Evolutionary conservation across 1,140 invertebrate genomes (phyloP).

Genomic region (Plutomurus gul): DNA sequence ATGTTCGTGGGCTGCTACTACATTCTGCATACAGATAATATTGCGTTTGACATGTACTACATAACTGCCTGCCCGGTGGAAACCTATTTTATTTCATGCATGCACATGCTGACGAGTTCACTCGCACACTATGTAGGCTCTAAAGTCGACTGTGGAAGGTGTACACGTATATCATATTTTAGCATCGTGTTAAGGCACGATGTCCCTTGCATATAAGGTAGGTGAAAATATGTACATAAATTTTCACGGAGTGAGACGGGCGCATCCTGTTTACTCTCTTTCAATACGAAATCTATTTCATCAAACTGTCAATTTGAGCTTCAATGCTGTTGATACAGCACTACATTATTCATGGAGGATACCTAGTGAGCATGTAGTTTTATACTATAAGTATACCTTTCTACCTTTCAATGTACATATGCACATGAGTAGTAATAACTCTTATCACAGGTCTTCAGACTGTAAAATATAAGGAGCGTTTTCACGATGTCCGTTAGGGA

Average conservation of each 20-base stretch:
- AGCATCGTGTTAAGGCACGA: no score
- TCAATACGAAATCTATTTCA: slow-evolving; percentile 19
- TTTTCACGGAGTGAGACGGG: background rate
- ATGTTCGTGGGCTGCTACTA: background rate
- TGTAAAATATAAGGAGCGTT: no score
- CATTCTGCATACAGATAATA: background rate
- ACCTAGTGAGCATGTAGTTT: background rate
- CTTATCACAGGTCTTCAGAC: no score
- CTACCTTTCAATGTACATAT: no score
- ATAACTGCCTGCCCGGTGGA: background rate
- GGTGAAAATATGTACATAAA: background rate
- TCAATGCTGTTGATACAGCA: no score
- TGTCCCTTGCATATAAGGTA: no score
- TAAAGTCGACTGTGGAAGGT: no score
- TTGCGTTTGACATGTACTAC: background rate
- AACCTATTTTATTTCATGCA: background rate
- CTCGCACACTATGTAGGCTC: no score
- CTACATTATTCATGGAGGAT: background rate
- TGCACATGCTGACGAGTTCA: background rate
- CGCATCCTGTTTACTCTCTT: slow-evolving; percentile 4
- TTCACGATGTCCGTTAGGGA: no score
- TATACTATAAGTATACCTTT: no score
- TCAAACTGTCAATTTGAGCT: background rate
- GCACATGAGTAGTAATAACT: no score
- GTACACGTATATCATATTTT: no score